Base-by-base conservation (phyloP, 2,888 invertebrate species). In the Abrostola triplasia region DNA sequence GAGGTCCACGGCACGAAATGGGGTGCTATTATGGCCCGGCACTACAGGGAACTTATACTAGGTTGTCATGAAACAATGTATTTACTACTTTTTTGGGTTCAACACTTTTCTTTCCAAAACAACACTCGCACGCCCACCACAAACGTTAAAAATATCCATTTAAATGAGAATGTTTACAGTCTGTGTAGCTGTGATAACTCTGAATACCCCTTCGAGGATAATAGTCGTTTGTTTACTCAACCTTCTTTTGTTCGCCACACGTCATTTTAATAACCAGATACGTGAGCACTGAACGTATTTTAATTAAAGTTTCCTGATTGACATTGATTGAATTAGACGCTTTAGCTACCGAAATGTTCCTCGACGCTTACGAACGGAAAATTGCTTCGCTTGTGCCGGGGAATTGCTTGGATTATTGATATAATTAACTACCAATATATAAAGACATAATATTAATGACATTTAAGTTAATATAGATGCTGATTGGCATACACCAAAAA, bases 321-420 rank as follows among this genome's bases (percentile, higher is more conserved):
- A 83, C 85, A 71, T 59, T 80, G 78, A 85, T 85, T 79, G 76
- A 77, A 82, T 85, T 80, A 80, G 73, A 73, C 59, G 66, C 74
- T 61, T 71, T 67, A 73, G 44, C 35, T 36, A 59, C 62, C 62
- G 56, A 70, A 77, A 74, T 77, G 77, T 73, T 73, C 71, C 67
- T 70, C 13, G 42, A 62, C 51, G 58, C 59, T 57, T 44, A n/a
- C 36, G 41, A 24, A 50, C 41, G 41, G 37, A 36, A 49, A 48
- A 38, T 52, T 36, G 6, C 35, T 41, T 37, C 8, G 41, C 9
- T 47, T 38, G 38, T 51, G 42, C 13, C 12, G 36, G 24, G 12
- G 55, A 10, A 37, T 44, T 48, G 54, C 54, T 60, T 37, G 37
- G 41, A 13, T 6, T 11, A 42, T 5, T 4, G n/a, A n/a, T n/a